Conservation (phyloP, 2,888 invertebrate species). For the Acrobasis suavella region DNA sequence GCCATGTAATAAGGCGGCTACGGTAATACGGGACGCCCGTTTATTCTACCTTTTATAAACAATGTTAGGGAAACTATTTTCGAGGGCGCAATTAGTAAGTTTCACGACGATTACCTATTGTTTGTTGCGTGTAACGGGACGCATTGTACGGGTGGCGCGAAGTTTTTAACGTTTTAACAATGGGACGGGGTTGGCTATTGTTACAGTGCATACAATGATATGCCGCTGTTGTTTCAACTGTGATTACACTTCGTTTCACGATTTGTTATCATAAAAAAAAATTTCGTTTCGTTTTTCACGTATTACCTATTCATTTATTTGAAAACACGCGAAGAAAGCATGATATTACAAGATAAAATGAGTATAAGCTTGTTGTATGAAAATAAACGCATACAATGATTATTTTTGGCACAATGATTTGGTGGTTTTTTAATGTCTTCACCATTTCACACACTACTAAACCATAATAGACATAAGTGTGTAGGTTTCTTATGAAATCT, state of each 20-base stretch:
- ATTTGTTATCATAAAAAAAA: neutral
- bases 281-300: neutral
- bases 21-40: conserved; percentile 53
- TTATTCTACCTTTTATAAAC: conserved; percentile 68
- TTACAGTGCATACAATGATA: conserved; percentile 18
- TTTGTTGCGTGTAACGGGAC: conserved; percentile 19
- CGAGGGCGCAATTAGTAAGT: conserved; percentile 60
- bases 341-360: too few relatives aligned
- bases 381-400: too few relatives aligned
- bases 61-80: conserved; percentile 56
- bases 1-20: conserved; percentile 71
- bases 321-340: too few relatives aligned
- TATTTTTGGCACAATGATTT: too few relatives aligned
- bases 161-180: conserved; percentile 18
- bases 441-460: too few relatives aligned
- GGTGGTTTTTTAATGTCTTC: too few relatives aligned
- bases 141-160: conserved; percentile 18
- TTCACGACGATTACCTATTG: conserved; percentile 24
- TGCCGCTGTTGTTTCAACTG: conserved; percentile 8
- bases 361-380: too few relatives aligned
- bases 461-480: too few relatives aligned
- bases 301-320: too few relatives aligned
- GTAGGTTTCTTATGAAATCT: too few relatives aligned
- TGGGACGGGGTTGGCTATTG: conserved; percentile 18
- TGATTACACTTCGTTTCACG: conserved; percentile 12